Base-by-base conservation (phyloP, 2,113 vertebrate genomes). In the Gnathochromis pfefferi region DNA sequence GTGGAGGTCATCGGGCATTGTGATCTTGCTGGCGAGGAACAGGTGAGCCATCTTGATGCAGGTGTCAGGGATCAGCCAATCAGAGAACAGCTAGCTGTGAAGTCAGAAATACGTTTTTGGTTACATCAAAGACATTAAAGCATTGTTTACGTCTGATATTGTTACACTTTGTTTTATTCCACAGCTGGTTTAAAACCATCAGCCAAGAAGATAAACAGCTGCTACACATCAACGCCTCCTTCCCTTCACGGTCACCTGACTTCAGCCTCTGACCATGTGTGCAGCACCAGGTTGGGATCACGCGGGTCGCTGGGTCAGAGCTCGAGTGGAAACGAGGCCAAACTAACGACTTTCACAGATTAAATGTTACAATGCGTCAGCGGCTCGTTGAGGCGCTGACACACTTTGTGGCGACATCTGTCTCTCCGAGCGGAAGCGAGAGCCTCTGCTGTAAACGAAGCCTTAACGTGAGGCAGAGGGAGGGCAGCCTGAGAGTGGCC, bases 1-100 rank as follows among this genome's bases (percentile, higher is more conserved):
- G 80, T 95, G 90, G 1, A 97, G 94, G 6, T 98, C 97, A 19
- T 97, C 97, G 2, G 96, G 96, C 97, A 97, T 97, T 85, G 91
- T 19, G 40, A 93, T 53, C 86, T 93, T 93, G 81, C 89, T 88
- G 60, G 94, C 87, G 6, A 95, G 85, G 87, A 94, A 95, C 49
- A 95, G 81, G 82, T 93, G 94, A 14, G 94, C 92, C 95, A 95
- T 94, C 17, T 80, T 65, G 12, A 23, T 78, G 17, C 16, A n/a
- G 65, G 47, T 8, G 49, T 82, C 58, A 60, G 83, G 26, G 63
- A 57, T 89, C 65, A 33, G 89, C 88, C 90, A 90, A 90, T 93
- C 83, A 90, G 65, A 87, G 88, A 65, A 7, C 63, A 89, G 88
- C 85, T 87, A 82, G 26, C 90, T 92, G 81, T 19, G 70, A 12